Percentiles rank a stretch among this genome's conserved stretches.
Evolutionary conservation across 2,113 vertebrate genomes (phyloP).

Genomic region (Oophaga pumilio): DNA sequence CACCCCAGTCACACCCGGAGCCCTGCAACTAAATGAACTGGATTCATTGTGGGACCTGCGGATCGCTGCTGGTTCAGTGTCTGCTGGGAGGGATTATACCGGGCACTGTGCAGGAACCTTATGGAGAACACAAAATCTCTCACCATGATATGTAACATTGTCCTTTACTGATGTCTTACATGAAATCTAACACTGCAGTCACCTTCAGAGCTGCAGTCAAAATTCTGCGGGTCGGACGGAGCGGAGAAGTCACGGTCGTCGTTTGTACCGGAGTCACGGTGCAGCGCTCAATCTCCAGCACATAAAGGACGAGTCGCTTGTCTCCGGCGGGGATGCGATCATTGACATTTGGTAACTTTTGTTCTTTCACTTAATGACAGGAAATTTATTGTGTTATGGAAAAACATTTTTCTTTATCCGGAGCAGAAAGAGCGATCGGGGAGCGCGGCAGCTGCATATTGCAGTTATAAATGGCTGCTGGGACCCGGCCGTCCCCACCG

Average conservation of each 20-base stretch:
- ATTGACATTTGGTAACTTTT: background rate
- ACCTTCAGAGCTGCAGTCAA: no score
- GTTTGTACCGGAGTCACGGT: background rate
- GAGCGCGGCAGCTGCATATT: background rate
- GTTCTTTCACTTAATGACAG: background rate
- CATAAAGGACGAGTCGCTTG: background rate
- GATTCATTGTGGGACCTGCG: no score
- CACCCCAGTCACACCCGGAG: no score
- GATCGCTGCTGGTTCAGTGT: no score
- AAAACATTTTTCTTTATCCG: background rate
- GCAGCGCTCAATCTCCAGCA: background rate
- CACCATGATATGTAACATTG: no score
- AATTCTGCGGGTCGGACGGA: background rate
- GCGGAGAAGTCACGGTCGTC: background rate
- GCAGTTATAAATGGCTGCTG: constrained; percentile 40
- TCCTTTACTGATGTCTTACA: no score
- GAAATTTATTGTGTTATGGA: constrained; percentile 26
- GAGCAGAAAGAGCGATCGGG: background rate
- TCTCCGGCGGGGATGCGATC: background rate
- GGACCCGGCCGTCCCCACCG: background rate
- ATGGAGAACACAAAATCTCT: no score
- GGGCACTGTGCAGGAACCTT: no score
- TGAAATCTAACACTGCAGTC: no score
- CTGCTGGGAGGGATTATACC: no score
- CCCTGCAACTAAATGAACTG: no score